These are phyloP conservation scores for Larimichthys polyactis DNA, from an alignment of 2,113 vertebrate species.

Conservation along the genomic window DNA sequence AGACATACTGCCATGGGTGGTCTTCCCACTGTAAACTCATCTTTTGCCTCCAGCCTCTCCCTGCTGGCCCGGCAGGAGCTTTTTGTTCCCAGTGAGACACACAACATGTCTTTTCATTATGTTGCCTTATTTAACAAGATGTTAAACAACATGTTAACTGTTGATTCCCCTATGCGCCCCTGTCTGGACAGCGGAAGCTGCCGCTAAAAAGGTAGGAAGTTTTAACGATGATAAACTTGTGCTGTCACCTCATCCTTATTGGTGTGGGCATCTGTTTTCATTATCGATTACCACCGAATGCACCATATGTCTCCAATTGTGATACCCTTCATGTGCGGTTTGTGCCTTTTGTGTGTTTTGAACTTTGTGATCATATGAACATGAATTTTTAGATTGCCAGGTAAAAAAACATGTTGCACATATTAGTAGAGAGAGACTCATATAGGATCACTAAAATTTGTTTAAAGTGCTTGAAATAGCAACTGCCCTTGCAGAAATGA, in stretches of 20 bases:
- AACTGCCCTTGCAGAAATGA: neutral
- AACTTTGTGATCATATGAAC: neutral
- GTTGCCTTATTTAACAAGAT: slow-evolving; percentile 51
- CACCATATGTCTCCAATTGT: slow-evolving; percentile 4
- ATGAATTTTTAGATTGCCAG: neutral
- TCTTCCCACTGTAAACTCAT: slow-evolving; percentile 53
- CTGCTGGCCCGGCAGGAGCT: slow-evolving; percentile 9
- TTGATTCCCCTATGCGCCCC: slow-evolving; percentile 62
- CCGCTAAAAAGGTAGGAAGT: slow-evolving; percentile 74
- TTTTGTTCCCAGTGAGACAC: slow-evolving; percentile 55
- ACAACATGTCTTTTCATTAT: slow-evolving; percentile 46
- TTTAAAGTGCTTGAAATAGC: neutral
- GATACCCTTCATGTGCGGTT: slow-evolving; percentile 28
- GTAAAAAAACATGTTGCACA: too few relatives aligned
- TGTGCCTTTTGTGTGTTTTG: slow-evolving; percentile 39
- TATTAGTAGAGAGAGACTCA: neutral
- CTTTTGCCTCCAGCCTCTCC: neutral
- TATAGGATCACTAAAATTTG: neutral
- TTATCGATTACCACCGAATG: neutral
- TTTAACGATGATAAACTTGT: slow-evolving; percentile 53
- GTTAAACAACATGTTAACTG: slow-evolving; percentile 74
- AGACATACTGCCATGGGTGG: slow-evolving; percentile 63
- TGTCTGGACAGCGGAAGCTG: slow-evolving; percentile 63
- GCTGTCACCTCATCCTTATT: slow-evolving; percentile 44
- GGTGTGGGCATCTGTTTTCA: slow-evolving; percentile 21